Conservation (phyloP, 2,113 vertebrate species). For the Micronisus gabar region DNA sequence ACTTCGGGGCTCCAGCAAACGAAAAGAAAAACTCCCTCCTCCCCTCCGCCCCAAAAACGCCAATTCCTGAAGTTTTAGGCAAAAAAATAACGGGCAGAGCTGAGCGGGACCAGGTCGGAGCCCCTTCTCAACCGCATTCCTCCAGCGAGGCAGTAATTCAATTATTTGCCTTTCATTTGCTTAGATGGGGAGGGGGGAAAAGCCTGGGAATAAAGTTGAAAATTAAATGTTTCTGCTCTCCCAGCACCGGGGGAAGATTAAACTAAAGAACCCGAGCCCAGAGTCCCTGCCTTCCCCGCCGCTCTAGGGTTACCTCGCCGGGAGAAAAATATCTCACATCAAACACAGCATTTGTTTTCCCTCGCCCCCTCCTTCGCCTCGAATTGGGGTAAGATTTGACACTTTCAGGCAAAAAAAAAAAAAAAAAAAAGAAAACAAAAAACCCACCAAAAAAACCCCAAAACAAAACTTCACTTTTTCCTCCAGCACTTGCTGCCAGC, state of each 20-base stretch:
- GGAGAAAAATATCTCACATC: background rate
- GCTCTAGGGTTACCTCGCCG: background rate
- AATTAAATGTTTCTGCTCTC: conserved; percentile 32
- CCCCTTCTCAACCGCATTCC: background rate
- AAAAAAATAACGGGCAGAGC: background rate
- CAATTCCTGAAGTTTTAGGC: background rate
- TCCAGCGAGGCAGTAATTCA: background rate
- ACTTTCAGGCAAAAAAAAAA: background rate
- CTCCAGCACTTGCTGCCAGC: background rate
- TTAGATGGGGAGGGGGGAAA: background rate
- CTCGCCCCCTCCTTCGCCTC: background rate
- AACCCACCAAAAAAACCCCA: too few relatives aligned
- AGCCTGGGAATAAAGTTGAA: conserved; percentile 47
- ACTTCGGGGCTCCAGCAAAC: background rate
- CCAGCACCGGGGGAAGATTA: background rate
- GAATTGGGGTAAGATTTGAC: background rate
- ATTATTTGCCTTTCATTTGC: background rate
- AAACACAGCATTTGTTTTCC: background rate
- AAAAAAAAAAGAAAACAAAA: too few relatives aligned
- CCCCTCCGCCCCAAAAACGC: background rate
- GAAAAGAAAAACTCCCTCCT: background rate
- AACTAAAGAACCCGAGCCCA: background rate
- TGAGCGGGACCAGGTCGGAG: background rate
- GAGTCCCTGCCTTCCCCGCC: background rate
- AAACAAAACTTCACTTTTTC: background rate